Percentiles rank a stretch among this genome's conserved stretches.
Conservation (phyloP, 2,797 vertebrate species). For the Salmo trutta region DNA sequence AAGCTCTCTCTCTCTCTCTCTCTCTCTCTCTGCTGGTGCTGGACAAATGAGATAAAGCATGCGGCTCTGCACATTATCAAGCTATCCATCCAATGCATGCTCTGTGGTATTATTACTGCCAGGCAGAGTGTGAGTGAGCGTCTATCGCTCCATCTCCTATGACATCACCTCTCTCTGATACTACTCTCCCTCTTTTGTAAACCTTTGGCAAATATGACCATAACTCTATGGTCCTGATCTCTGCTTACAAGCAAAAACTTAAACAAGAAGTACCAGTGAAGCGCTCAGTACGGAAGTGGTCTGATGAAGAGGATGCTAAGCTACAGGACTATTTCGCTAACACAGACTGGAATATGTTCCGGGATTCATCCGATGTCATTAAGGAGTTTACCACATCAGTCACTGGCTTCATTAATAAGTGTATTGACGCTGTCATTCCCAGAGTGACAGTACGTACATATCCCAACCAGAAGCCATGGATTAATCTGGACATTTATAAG, state of each 20-base stretch:
- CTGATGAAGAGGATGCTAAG: too few relatives aligned
- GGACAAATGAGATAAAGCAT: slow-evolving; percentile 58
- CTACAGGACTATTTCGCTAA: too few relatives aligned
- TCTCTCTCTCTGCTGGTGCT: slow-evolving; percentile 11
- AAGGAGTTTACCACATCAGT: too few relatives aligned
- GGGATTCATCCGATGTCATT: too few relatives aligned
- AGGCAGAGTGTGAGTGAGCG: slow-evolving; percentile 9
- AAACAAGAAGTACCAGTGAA: too few relatives aligned
- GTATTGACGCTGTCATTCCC: too few relatives aligned
- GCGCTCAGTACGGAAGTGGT: too few relatives aligned
- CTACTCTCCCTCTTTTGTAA: slow-evolving; percentile 6
- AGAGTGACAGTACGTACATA: too few relatives aligned
- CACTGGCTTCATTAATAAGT: too few relatives aligned
- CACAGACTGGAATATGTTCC: too few relatives aligned
- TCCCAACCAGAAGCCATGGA: too few relatives aligned
- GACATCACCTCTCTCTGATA: neutral
- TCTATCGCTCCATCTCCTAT: neutral
- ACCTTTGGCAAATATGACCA: neutral
- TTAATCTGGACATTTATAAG: too few relatives aligned
- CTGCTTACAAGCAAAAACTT: neutral
- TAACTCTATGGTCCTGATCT: neutral
- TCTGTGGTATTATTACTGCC: slow-evolving; percentile 43
- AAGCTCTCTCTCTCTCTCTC: slow-evolving; percentile 35
- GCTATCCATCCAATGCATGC: slow-evolving; percentile 44
- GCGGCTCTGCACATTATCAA: slow-evolving; percentile 54